phyloP scores from a whole-genome alignment of 2,888 invertebrate genomes.

The Chymomyza procnemis region DNA sequence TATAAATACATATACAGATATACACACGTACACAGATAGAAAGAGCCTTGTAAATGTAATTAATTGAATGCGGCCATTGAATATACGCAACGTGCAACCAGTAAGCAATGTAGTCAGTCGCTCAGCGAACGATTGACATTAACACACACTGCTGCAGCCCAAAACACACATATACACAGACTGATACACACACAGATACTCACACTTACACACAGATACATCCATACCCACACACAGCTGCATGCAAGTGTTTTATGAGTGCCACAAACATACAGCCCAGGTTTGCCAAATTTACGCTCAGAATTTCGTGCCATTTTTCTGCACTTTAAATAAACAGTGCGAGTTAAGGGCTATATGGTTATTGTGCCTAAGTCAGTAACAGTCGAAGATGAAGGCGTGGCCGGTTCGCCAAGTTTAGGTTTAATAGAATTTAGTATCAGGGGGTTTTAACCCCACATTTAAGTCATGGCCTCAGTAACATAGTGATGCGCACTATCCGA shows the following conservation, averaged over 20 bases:
- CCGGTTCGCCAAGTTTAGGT: too few relatives aligned
- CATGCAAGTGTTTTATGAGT: not conserved
- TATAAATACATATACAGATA: slow-evolving; percentile 7
- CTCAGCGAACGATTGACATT: not conserved
- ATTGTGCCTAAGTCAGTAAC: not conserved
- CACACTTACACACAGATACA: not conserved
- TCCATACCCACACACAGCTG: not conserved
- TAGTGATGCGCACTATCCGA: too few relatives aligned
- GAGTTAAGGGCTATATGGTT: not conserved
- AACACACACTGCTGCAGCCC: not conserved
- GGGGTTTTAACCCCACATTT: too few relatives aligned
- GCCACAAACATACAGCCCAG: not conserved
- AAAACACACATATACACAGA: not conserved
- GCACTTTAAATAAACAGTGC: not conserved
- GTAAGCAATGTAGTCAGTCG: too few relatives aligned
- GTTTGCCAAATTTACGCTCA: not conserved
- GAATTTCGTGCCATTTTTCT: not conserved
- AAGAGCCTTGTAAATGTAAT: slow-evolving; percentile 28
- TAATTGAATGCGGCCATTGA: slow-evolving; percentile 35
- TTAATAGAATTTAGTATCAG: too few relatives aligned
- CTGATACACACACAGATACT: too few relatives aligned
- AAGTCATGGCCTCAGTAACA: too few relatives aligned
- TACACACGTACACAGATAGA: slow-evolving; percentile 10
- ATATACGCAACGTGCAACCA: slow-evolving; percentile 1
- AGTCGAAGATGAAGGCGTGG: not conserved